Conservation (phyloP, 2,113 vertebrate genomes). For the Gila orcuttii region DNA sequence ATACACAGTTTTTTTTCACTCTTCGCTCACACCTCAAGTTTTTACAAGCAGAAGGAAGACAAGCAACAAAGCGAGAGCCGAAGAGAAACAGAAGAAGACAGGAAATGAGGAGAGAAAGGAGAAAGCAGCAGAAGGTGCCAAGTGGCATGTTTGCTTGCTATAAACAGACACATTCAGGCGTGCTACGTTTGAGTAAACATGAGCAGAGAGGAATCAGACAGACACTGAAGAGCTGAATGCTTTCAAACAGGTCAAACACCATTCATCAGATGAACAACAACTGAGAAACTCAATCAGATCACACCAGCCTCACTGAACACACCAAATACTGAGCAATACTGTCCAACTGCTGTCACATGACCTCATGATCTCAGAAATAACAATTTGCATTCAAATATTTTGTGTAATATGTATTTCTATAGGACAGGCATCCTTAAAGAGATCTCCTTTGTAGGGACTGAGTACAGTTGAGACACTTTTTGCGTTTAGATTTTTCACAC, state of each 20-base stretch:
- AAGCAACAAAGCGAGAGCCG: conserved; percentile 2
- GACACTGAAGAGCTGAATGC: too few species aligned
- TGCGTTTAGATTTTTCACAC: too few species aligned
- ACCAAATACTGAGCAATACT: not conserved
- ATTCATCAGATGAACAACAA: not conserved
- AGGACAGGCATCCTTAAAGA: too few species aligned
- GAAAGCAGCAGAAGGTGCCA: conserved; percentile 62
- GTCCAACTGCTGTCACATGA: not conserved
- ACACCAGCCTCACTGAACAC: not conserved
- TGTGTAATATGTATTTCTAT: too few species aligned
- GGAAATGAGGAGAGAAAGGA: conserved; percentile 53
- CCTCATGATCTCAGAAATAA: not conserved
- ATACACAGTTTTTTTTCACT: not conserved
- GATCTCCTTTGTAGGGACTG: not conserved
- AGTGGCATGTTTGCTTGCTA: conserved; percentile 55
- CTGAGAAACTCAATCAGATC: not conserved
- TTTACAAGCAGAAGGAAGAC: conserved; percentile 24
- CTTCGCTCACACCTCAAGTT: conserved; percentile 47
- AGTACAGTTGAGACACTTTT: too few species aligned
- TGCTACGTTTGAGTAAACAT: conserved; percentile 40
- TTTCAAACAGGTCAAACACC: not conserved
- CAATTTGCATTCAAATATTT: too few species aligned
- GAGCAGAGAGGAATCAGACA: conserved; percentile 34
- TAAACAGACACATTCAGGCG: conserved; percentile 61
- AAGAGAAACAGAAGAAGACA: conserved; percentile 34